These are phyloP conservation scores for Falco biarmicus DNA, from an alignment of 2,797 vertebrate species.

Conservation along the genomic window DNA sequence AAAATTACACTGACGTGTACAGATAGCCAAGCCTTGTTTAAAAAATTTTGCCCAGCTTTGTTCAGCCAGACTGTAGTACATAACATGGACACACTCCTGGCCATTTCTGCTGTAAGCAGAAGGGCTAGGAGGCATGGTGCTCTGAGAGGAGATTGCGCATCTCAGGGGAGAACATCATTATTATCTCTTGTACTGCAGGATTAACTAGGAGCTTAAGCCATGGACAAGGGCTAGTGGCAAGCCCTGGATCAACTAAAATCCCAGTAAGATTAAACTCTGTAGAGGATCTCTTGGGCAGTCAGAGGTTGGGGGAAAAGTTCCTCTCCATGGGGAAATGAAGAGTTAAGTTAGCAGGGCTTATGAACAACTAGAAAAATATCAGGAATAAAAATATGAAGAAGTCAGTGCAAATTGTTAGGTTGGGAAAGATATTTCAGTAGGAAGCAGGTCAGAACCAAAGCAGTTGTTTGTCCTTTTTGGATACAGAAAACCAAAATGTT, in stretches of 20 bases:
- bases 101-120: background rate
- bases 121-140: background rate
- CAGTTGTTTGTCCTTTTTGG: background rate
- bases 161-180: background rate
- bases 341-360: background rate
- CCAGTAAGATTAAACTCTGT: background rate
- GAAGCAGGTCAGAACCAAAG: background rate
- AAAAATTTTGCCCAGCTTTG: background rate
- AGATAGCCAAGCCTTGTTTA: background rate
- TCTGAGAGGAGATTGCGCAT: background rate
- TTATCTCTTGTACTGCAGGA: background rate
- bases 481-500: background rate
- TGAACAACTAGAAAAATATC: background rate
- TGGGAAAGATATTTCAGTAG: background rate
- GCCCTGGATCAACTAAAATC: background rate
- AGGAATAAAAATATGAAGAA: background rate
- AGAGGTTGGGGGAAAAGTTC: background rate
- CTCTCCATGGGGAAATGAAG: background rate
- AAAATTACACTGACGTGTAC: background rate
- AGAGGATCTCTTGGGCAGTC: background rate
- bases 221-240: background rate
- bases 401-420: background rate
- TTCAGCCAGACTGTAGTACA: background rate
- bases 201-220: background rate
- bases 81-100: background rate